A percentile compares a stretch with the other conserved stretches of the same genome.
Conservation (phyloP, 1,140 invertebrate genomes). For the Thaumatotibia leucotreta region DNA sequence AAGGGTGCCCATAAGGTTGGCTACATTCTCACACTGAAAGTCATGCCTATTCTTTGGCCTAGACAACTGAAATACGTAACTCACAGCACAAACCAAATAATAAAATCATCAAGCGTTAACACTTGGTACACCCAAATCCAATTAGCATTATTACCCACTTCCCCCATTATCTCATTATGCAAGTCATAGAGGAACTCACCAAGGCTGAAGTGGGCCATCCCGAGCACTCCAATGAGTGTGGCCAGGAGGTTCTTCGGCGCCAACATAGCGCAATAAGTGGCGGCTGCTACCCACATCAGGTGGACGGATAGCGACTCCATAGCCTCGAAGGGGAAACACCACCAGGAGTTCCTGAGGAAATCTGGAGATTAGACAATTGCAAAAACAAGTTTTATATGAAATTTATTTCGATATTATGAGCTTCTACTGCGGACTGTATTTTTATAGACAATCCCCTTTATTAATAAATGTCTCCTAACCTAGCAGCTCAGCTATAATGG, state of each 20-base stretch:
- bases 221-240: conserved; percentile 88
- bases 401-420: too few relatives aligned
- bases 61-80: too few relatives aligned
- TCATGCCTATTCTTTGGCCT: too few relatives aligned
- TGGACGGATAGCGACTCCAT: conserved; percentile 91
- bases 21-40: too few relatives aligned
- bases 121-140: too few relatives aligned
- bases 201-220: conserved; percentile 89
- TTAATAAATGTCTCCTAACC: too few relatives aligned
- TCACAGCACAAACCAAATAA: neutral
- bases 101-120: too few relatives aligned
- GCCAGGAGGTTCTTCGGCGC: conserved; percentile 89
- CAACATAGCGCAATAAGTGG: conserved; percentile 88
- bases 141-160: neutral
- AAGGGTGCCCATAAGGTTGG: too few relatives aligned
- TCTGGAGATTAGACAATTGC: neutral
- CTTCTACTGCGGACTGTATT: too few relatives aligned
- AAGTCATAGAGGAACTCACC: conserved; percentile 69
- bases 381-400: neutral
- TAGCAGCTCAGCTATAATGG: too few relatives aligned
- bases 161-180: conserved; percentile 8
- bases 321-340: conserved; percentile 90
- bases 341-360: conserved; percentile 84
- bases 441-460: too few relatives aligned
- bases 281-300: conserved; percentile 92